phyloP scores from a whole-genome alignment of 2,113 vertebrate genomes.

The Cricetomys ansorgei region DNA sequence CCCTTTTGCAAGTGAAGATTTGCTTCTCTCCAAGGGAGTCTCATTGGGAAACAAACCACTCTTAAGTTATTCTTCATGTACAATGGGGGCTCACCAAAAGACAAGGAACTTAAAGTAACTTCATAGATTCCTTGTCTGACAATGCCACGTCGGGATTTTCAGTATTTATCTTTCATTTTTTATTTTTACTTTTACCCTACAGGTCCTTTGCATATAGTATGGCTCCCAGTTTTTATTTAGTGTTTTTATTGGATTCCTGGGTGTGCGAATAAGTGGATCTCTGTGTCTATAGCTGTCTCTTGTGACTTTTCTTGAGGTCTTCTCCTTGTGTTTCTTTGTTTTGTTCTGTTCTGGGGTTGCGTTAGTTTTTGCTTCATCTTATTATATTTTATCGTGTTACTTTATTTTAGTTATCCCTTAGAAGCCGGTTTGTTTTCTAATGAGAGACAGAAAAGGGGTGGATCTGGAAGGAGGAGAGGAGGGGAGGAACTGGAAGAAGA shows the following conservation, averaged over 20 bases:
- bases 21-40: not conserved
- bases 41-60: not conserved
- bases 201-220: not conserved
- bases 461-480: not conserved
- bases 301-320: not conserved
- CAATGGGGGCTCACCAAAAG: not conserved
- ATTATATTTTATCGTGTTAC: not conserved
- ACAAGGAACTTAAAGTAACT: too few relatives aligned
- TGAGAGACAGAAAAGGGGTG: not conserved
- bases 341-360: not conserved
- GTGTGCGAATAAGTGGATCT: not conserved
- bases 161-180: not conserved
- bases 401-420: not conserved
- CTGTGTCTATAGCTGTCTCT: not conserved
- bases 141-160: too few relatives aligned
- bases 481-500: not conserved
- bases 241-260: not conserved
- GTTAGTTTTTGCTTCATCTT: not conserved
- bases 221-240: not conserved
- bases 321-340: not conserved
- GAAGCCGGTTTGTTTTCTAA: not conserved
- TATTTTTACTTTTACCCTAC: not conserved
- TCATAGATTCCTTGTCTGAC: not conserved
- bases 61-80: too few relatives aligned
- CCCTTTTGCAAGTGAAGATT: not conserved